Base-by-base conservation (phyloP, 2,797 vertebrate species). In the Molossus molossus region DNA sequence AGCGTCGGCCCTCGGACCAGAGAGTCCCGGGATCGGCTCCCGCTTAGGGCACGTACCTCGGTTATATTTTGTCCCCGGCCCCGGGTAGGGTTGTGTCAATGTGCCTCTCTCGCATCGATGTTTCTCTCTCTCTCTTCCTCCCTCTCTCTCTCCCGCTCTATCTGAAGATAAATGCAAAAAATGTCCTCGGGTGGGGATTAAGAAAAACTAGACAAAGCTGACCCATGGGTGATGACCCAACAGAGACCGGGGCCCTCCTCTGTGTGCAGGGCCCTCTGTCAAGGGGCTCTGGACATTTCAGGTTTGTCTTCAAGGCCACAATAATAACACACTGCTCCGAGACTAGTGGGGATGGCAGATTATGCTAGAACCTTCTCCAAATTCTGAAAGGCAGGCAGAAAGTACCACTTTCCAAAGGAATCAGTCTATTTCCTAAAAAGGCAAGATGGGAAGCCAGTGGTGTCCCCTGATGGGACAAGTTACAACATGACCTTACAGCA, bases 331-430 rank as follows among this genome's bases (percentile, higher is more conserved):
- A 29, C 4, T 33, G 48, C 45, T 70, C 69, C 48, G 64, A 92
- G 17, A 89, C 14, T 48, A 14, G 57, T 27, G 50, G 48, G 18
- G 27, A 11, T 29, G 45, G 50, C 20, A 89, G 18, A 40, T 55
- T 3, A 37, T 81, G 55, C 62, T 82, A 76, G 79, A 73, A 84
- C 6, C 60, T 25, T 90, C 77, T 86, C 40, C 20, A 33, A 76
- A 40, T 82, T 80, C 94, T 84, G 58, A 84, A 91, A 89, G 70
- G 33, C n/a, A 81, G 86, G 11, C 62, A 69, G 40, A 25, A 37
- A 18, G n/a, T 4, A 7, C 12, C 25, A 9, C 50, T 88, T 90
- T 85, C 81, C 64, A 69, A 73, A 76, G 48, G 57, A 37, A 73
- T 70, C 27, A 33, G 4, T 76, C 76, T 93, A 33, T 60, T 96